Percentiles rank a stretch among this genome's conserved stretches.
Conservation (phyloP, 92 coral and sea anemone species). For the Parazoanthus darwini region DNA sequence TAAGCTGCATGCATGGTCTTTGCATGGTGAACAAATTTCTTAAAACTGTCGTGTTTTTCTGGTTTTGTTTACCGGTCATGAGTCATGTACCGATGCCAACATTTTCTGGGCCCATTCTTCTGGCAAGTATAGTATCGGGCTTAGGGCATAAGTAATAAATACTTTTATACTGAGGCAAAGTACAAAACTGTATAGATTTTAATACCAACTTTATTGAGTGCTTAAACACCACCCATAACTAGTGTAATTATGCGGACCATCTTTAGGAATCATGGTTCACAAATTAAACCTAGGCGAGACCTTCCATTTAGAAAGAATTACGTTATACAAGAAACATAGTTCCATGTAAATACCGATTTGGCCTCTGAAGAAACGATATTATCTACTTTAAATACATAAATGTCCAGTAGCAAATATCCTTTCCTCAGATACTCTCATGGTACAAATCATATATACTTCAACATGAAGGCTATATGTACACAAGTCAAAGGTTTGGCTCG, state of each 20-base stretch:
- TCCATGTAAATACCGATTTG: neutral
- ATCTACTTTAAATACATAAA: neutral
- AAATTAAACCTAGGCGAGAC: neutral
- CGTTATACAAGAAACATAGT: neutral
- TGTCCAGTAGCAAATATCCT: constrained; percentile 25
- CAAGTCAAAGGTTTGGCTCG: neutral
- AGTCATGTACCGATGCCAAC: too few species aligned
- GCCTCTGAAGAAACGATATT: constrained; percentile 14
- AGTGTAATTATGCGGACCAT: neutral
- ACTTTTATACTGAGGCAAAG: too few species aligned
- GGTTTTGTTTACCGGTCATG: too few species aligned
- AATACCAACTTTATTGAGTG: constrained; percentile 39
- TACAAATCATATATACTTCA: constrained; percentile 1
- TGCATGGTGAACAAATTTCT: too few species aligned
- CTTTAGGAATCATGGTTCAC: neutral
- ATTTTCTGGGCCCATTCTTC: too few species aligned
- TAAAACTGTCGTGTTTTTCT: too few species aligned
- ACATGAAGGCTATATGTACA: neutral
- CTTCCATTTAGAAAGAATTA: constrained; percentile 19
- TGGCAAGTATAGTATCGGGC: too few species aligned
- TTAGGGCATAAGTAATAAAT: too few species aligned
- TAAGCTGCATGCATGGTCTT: too few species aligned
- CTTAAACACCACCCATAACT: neutral
- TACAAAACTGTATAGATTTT: neutral
- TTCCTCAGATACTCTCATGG: neutral